Evolutionary conservation across 2,113 vertebrate species (phyloP).

Genomic region (Brachypodius melanocephalos): DNA sequence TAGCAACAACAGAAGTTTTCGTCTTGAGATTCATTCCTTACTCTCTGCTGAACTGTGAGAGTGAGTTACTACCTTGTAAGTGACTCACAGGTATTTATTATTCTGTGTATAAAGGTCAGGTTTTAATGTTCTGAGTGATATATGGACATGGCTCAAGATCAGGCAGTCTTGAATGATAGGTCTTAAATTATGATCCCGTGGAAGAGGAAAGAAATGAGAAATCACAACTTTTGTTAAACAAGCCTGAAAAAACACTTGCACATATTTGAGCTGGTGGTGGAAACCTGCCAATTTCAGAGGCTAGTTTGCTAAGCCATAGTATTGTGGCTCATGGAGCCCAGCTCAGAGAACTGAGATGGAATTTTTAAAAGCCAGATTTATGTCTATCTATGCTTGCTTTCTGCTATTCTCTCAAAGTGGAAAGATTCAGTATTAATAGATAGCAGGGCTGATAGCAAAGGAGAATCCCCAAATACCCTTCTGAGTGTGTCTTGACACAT

Average conservation of each 20-base stretch:
- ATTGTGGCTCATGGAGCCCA: not conserved
- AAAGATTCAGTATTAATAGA: not conserved
- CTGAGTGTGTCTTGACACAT: not conserved
- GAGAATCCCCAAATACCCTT: not conserved
- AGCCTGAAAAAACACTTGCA: constrained; percentile 1
- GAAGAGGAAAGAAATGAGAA: constrained; percentile 62
- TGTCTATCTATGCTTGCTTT: not conserved
- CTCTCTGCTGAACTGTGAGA: constrained; percentile 48
- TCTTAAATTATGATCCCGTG: constrained; percentile 70
- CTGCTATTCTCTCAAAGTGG: not conserved
- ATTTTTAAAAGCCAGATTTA: not conserved
- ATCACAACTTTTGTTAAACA: constrained; percentile 46
- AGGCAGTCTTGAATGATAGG: constrained; percentile 68
- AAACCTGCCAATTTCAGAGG: not conserved
- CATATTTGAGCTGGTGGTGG: not conserved
- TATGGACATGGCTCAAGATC: constrained; percentile 66
- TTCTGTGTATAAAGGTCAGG: constrained; percentile 70
- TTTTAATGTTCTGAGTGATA: constrained; percentile 75
- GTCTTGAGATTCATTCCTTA: constrained; percentile 46
- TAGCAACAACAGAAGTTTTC: constrained; percentile 3
- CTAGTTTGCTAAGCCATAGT: not conserved
- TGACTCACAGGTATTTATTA: constrained; percentile 75
- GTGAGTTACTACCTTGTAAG: constrained; percentile 71
- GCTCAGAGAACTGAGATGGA: not conserved
- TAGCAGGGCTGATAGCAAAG: not conserved